Evolutionary conservation across 1,140 invertebrate species (phyloP).

Genomic region (Dolichoris vasculosae): DNA sequence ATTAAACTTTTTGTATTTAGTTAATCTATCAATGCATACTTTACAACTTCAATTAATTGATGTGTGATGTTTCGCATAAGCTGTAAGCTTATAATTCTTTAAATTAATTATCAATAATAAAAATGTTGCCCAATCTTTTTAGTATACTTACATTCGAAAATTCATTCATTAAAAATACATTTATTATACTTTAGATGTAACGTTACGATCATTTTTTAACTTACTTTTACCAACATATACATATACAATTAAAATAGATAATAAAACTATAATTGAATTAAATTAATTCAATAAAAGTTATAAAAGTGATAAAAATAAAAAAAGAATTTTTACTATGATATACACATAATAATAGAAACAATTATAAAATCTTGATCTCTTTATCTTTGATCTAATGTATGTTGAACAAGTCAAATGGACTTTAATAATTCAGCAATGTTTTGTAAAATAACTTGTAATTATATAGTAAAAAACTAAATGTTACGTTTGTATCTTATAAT

Average conservation of each 20-base stretch:
- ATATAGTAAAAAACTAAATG: background rate
- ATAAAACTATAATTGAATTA: conserved; percentile 1
- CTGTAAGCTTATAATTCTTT: background rate
- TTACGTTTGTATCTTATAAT: background rate
- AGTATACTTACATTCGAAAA: no score
- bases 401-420: background rate
- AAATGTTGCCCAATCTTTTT: no score
- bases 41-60: background rate
- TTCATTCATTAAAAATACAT: background rate
- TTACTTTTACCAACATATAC: background rate
- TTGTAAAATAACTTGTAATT: background rate
- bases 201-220: background rate
- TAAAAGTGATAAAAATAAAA: conserved; percentile 2
- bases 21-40: background rate
- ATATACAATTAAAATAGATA: conserved; percentile 13
- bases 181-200: background rate
- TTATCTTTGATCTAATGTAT: background rate
- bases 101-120: background rate
- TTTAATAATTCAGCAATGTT: background rate
- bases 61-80: background rate
- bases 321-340: background rate
- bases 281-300: conserved; percentile 17
- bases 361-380: background rate
- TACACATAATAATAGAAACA: background rate
- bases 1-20: background rate